Evolutionary conservation across 1,140 invertebrate species (phyloP).

Genomic region (Caerostris extrusa): DNA sequence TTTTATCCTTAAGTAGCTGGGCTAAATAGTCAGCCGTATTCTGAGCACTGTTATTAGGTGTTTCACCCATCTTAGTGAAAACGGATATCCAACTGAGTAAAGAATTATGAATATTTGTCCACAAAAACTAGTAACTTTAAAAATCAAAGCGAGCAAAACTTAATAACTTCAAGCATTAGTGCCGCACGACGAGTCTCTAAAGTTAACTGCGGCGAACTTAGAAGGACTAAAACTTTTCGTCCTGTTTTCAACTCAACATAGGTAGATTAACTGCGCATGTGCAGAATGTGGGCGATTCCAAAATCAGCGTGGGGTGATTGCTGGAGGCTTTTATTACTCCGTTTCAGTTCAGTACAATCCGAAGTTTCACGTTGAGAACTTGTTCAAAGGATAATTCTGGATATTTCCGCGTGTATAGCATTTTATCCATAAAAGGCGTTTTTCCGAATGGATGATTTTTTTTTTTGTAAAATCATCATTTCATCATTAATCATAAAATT

Average conservation of each 20-base stretch:
- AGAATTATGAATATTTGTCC: conserved; percentile 24
- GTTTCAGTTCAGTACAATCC: conserved; percentile 11
- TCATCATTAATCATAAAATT: not conserved
- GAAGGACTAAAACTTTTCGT: conserved; percentile 57
- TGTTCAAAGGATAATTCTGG: not conserved
- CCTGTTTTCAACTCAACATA: conserved; percentile 68
- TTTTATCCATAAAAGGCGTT: conserved; percentile 20
- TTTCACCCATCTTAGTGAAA: conserved; percentile 70
- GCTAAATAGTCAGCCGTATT: conserved; percentile 99
- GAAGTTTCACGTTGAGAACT: not conserved
- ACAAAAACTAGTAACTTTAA: conserved; percentile 53
- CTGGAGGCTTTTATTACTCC: conserved; percentile 36
- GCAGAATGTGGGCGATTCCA: conserved; percentile 73
- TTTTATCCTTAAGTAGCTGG: conserved; percentile 99
- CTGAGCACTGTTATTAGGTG: conserved; percentile 87
- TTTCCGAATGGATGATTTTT: conserved; percentile 2
- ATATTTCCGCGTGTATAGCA: conserved; percentile 13
- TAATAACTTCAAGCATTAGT: conserved; percentile 23
- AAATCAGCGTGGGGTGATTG: conserved; percentile 64
- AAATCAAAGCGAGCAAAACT: conserved; percentile 15
- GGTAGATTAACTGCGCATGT: conserved; percentile 53
- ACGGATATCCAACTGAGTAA: not conserved
- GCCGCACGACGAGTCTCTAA: conserved; percentile 4
- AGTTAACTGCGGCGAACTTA: conserved; percentile 50
- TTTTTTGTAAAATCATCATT: not conserved